Percentiles rank a stretch among this genome's conserved stretches.
These are phyloP conservation scores for Saimiri boliviensis DNA, from an alignment of 2,113 vertebrate species.

Conservation along the genomic window DNA sequence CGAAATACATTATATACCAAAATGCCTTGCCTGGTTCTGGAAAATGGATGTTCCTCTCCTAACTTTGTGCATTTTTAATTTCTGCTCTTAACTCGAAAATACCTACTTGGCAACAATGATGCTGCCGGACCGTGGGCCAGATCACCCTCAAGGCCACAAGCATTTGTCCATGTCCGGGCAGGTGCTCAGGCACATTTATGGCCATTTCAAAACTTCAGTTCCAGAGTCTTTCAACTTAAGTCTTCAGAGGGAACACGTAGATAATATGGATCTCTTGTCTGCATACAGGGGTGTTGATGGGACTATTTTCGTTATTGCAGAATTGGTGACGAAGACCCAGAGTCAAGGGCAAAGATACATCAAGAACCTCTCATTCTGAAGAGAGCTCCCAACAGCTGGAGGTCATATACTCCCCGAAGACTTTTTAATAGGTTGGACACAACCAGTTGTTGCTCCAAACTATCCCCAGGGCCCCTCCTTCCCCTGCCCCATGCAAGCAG, in stretches of 20 bases:
- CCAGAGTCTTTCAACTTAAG: not conserved
- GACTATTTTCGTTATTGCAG: not conserved
- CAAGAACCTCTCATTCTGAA: not conserved
- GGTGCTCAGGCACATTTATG: not conserved
- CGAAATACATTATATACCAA: not conserved
- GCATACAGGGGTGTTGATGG: accelerated
- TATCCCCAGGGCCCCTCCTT: not conserved
- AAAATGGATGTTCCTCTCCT: not conserved
- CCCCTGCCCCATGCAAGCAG: no score
- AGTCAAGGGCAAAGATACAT: not conserved
- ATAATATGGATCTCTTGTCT: not conserved
- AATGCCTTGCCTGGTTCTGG: not conserved
- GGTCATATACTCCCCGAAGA: not conserved
- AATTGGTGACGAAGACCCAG: not conserved
- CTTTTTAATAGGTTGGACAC: no score
- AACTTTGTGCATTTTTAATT: not conserved
- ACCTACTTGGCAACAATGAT: not conserved
- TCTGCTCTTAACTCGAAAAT: not conserved
- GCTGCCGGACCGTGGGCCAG: not conserved
- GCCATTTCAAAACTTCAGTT: not conserved
- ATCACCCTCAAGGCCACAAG: not conserved
- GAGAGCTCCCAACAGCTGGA: not conserved
- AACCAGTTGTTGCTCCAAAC: not conserved
- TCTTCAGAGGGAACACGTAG: not conserved
- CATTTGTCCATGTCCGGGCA: not conserved